Percentiles rank a stretch among this genome's conserved stretches.
Evolutionary conservation across 2,888 invertebrate species (phyloP).

Genomic region (Tetrapedia diversipes): DNA sequence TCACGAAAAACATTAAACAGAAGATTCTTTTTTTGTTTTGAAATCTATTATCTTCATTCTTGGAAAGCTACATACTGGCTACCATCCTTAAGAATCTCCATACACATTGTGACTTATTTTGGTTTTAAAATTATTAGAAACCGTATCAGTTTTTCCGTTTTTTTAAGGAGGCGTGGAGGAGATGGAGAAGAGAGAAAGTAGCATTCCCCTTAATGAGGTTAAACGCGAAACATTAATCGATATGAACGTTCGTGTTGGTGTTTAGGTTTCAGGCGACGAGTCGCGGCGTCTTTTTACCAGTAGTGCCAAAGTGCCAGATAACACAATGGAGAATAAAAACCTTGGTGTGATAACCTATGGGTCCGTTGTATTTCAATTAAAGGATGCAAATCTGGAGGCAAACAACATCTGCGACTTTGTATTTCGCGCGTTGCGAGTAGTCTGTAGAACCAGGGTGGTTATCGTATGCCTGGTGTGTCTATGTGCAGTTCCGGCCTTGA

Average conservation of each 20-base stretch:
- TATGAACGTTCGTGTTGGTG: slow-evolving; percentile 4
- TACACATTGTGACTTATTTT: no score
- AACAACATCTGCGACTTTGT: slow-evolving; percentile 90
- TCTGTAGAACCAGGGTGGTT: slow-evolving; percentile 90
- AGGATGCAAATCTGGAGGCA: slow-evolving; percentile 91
- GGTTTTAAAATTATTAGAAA: no score
- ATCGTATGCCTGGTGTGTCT: slow-evolving; percentile 88
- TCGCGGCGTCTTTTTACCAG: slow-evolving; percentile 87
- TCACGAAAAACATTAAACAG: background rate
- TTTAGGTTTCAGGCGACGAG: slow-evolving; percentile 89
- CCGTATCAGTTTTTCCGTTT: background rate
- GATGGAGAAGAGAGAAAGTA: no score
- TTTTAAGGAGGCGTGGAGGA: no score
- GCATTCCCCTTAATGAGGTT: no score
- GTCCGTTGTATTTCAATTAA: slow-evolving; percentile 90
- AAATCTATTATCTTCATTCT: background rate
- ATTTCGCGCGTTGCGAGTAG: slow-evolving; percentile 88
- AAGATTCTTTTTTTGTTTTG: background rate
- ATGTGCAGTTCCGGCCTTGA: slow-evolving; percentile 88
- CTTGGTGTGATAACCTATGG: slow-evolving; percentile 87
- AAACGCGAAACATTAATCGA: background rate
- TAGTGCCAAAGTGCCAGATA: slow-evolving; percentile 75
- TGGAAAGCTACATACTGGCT: no score
- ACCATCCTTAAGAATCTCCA: no score
- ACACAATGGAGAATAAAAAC: slow-evolving; percentile 78